A percentile compares a stretch with the other conserved stretches of the same genome.
phyloP scores from a whole-genome alignment of 2,797 vertebrate genomes.

The Ficedula albicollis region DNA sequence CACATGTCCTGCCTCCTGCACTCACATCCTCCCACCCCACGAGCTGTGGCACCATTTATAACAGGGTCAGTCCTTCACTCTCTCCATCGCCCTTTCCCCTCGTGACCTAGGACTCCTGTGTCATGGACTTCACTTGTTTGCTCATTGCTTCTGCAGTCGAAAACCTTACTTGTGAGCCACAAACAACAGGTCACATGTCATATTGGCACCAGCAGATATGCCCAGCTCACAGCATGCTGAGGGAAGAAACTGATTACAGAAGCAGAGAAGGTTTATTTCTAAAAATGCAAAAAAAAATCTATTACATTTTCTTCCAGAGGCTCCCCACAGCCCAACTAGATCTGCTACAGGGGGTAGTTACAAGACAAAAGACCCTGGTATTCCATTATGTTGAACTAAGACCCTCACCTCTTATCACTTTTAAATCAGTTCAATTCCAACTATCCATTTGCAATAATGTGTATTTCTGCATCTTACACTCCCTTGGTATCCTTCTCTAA shows the following conservation, averaged over 20 bases:
- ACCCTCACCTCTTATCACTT: background rate
- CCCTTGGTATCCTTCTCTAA: background rate
- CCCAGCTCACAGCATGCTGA: background rate
- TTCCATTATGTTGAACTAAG: background rate
- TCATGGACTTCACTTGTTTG: constrained; percentile 46
- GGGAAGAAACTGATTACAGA: background rate
- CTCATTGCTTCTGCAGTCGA: background rate
- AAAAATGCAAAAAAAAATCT: background rate
- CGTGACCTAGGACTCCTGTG: background rate
- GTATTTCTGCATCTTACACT: background rate
- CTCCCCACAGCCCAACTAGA: background rate
- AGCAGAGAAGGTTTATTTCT: background rate
- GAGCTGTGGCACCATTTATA: background rate
- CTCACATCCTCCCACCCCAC: background rate
- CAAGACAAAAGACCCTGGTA: background rate
- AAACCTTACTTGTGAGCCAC: background rate
- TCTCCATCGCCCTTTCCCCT: constrained; percentile 33
- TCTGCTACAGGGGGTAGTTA: background rate
- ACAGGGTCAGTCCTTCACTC: constrained; percentile 1
- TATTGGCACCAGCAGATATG: background rate
- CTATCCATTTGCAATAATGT: background rate
- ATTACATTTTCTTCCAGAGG: background rate
- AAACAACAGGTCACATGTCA: background rate
- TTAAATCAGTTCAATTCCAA: background rate
- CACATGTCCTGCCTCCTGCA: background rate